Conservation (phyloP, 2,888 invertebrate species). For the Amiota mariae region DNA sequence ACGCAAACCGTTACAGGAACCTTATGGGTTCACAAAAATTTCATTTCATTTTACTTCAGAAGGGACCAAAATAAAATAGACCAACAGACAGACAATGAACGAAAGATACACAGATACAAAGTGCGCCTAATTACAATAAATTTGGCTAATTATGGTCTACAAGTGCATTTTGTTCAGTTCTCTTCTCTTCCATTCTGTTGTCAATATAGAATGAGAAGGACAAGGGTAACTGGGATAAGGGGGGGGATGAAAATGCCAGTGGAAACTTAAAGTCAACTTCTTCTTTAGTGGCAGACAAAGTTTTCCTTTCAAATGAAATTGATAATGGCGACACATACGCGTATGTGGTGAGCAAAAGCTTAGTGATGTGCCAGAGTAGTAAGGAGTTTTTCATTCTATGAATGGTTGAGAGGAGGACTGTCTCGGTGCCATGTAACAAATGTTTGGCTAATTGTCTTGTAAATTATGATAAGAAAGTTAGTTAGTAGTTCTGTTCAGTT, state of each 20-base stretch:
- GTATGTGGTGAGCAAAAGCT: background rate
- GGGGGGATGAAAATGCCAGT: background rate
- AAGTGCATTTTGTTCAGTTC: conserved; percentile 40
- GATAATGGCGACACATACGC: conserved; percentile 45
- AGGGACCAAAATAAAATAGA: background rate
- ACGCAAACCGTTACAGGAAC: background rate
- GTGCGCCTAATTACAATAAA: conserved; percentile 64
- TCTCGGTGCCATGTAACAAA: conserved; percentile 17
- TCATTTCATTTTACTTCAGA: background rate
- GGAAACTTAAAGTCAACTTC: conserved; percentile 61
- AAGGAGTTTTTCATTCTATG: too few species aligned
- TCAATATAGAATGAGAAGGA: background rate
- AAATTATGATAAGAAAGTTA: conserved; percentile 62
- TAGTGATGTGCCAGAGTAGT: too few species aligned
- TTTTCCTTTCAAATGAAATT: conserved; percentile 49
- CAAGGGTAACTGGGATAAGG: background rate
- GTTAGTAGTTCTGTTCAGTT: too few species aligned
- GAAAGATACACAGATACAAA: conserved; percentile 38
- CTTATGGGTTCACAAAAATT: conserved; percentile 6
- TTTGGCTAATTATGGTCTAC: conserved; percentile 68
- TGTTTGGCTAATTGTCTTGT: conserved; percentile 65
- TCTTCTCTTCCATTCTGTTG: background rate
- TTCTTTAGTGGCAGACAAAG: conserved; percentile 52
- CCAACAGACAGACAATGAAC: conserved; percentile 2
- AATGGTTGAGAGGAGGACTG: background rate